Base-by-base conservation (phyloP, 2,797 vertebrate species). In the Staurois parvus region DNA sequence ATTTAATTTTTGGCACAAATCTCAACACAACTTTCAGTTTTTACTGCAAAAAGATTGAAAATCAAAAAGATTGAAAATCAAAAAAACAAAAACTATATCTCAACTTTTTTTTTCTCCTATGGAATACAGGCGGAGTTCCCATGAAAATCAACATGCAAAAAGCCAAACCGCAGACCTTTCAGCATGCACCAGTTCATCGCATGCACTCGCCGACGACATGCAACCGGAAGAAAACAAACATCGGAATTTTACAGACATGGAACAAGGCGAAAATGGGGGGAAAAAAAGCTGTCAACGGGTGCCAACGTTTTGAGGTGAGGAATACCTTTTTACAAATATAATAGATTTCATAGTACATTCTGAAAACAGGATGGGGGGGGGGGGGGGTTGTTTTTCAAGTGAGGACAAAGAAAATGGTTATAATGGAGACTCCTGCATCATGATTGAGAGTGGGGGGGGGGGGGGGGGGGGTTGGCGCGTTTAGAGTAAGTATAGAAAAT, bases 121-220 rank as follows among this genome's bases (percentile, higher is more conserved):
- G 85, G 88, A 69, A 83, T 88, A 79, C 88, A 87, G 15, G 48
- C 48, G 48, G 30, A 88, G 69, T 88, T 85, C 2, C 83, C 64
- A 30, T 69, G 68, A 64, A 28, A 87, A 28, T 84, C 87, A 89
- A 89, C 79, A 86, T 79, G 85, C 90, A 90, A 89, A 19, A 89
- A 77, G 87, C 87, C 84, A 91, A 87, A 74, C 15, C 67, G 82
- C 78, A 52, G 88, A 77, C 84, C 84, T 81, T 66, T 81, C 88
- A 87, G 89, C 92, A 93, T 94, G 91, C 93, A 91, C 90, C 91
- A 92, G 80, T 81, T 48, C 85, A 87, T 29, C 83, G 90, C 87
- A 89, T 88, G 86, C 93, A 91, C 92, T 93, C 87, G 84, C 88
- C 74, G 88, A 85, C 74, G n/a, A 89, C 94, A 93, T 93, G 91